Percentiles rank a stretch among this genome's conserved stretches.
phyloP scores from a whole-genome alignment of 2,797 vertebrate species.

The Silurus lanzhouensis region DNA sequence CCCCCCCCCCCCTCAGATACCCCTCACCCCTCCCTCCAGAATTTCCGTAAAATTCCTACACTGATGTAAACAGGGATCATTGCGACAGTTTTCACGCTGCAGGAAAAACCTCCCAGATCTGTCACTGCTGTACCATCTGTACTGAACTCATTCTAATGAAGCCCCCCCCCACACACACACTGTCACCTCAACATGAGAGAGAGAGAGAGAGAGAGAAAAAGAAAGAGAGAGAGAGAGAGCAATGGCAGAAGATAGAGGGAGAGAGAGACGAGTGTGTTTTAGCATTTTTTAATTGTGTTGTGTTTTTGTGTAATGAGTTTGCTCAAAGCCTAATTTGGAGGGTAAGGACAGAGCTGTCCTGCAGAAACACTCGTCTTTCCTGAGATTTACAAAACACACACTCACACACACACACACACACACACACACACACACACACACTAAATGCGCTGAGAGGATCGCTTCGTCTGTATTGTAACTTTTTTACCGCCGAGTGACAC shows the following conservation, averaged over 20 bases:
- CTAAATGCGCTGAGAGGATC: no score
- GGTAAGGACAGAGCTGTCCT: constrained; percentile 13
- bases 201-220: no score
- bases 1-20: not conserved
- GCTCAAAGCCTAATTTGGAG: constrained; percentile 22
- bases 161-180: constrained; percentile 27
- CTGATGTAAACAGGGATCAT: constrained; percentile 20
- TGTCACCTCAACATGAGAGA: not conserved
- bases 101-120: constrained; percentile 45
- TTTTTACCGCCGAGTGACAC: not conserved
- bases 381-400: constrained; percentile 10
- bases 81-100: constrained; percentile 21
- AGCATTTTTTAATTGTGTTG: constrained; percentile 32
- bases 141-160: constrained; percentile 20
- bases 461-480: constrained; percentile 10
- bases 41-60: not conserved
- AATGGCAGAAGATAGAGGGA: no score
- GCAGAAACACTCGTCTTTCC: constrained; percentile 15
- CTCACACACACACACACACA: no score
- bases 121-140: constrained; percentile 42
- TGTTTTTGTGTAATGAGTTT: constrained; percentile 31
- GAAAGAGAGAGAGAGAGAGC: no score
- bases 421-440: no score
- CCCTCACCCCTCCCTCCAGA: no score
- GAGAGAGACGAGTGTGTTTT: not conserved